Conservation (phyloP, 2,113 vertebrate species). For the Eonycteris spelaea region DNA sequence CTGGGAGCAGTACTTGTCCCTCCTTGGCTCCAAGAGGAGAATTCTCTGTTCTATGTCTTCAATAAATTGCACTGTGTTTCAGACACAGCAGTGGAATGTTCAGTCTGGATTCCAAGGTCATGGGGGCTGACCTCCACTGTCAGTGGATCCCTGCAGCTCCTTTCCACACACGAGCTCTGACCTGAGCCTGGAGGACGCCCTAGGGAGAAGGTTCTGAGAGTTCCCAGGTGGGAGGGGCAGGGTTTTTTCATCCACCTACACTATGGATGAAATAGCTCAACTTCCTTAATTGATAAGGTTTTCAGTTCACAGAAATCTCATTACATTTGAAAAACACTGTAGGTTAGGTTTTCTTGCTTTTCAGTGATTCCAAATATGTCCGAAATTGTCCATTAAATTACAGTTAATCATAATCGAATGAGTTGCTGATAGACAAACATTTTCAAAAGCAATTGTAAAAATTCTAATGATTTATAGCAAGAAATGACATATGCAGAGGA, state of each 20-base stretch:
- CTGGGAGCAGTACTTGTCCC: not conserved
- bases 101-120: not conserved
- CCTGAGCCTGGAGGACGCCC: not conserved
- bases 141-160: not conserved
- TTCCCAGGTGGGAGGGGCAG: not conserved
- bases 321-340: not conserved
- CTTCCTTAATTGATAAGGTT: not conserved
- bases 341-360: not conserved
- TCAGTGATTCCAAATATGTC: not conserved
- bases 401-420: not conserved
- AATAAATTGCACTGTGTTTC: slow-evolving; percentile 25
- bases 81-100: not conserved
- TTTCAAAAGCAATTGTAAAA: slow-evolving; percentile 5
- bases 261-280: not conserved
- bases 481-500: not conserved
- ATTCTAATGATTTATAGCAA: not conserved
- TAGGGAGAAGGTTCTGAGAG: not conserved
- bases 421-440: not conserved
- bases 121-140: not conserved
- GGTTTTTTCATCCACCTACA: not conserved
- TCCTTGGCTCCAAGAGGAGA: not conserved
- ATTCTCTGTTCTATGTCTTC: slow-evolving; percentile 22
- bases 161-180: not conserved
- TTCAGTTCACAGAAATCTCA: not conserved
- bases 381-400: not conserved